A percentile compares a stretch with the other conserved stretches of the same genome.
These are phyloP conservation scores for Cephus runcator DNA, from an alignment of 2,888 invertebrate genomes.

Conservation along the genomic window DNA sequence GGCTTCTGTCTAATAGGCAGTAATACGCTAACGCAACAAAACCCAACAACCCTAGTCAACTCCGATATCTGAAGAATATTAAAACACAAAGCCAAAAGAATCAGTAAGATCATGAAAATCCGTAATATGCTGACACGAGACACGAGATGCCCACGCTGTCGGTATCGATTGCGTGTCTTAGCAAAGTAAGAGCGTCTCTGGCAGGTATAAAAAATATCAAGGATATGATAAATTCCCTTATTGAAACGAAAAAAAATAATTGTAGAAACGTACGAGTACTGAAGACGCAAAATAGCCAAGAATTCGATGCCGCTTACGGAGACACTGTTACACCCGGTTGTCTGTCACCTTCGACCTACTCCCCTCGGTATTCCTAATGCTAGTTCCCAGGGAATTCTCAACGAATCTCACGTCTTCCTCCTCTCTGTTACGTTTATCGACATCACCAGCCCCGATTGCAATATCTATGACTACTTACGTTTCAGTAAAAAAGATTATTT, in stretches of 20 bases:
- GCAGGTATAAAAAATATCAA: not conserved
- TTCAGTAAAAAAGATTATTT: slow-evolving; percentile 67
- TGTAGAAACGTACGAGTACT: not conserved
- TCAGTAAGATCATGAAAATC: not conserved
- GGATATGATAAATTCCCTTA: not conserved
- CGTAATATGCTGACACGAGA: slow-evolving; percentile 8
- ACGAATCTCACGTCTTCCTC: not conserved
- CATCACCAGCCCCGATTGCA: slow-evolving; percentile 33
- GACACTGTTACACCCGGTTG: slow-evolving; percentile 57
- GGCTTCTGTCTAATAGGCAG: not conserved
- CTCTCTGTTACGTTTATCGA: slow-evolving; percentile 27
- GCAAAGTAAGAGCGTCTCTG: not conserved
- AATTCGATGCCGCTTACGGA: slow-evolving; percentile 30
- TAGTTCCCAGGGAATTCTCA: not conserved
- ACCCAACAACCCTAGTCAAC: not conserved
- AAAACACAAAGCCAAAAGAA: not conserved
- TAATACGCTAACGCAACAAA: not conserved
- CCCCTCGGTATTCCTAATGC: slow-evolving; percentile 38
- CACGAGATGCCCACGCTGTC: slow-evolving; percentile 33
- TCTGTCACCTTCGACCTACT: slow-evolving; percentile 61
- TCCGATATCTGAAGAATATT: not conserved
- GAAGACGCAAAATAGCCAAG: not conserved
- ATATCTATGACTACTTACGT: slow-evolving; percentile 59
- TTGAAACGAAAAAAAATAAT: not conserved
- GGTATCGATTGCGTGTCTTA: slow-evolving; percentile 11